Percentiles rank a stretch among this genome's conserved stretches.
Conservation (phyloP, 2,888 invertebrate species). For the Apamea sordens region DNA sequence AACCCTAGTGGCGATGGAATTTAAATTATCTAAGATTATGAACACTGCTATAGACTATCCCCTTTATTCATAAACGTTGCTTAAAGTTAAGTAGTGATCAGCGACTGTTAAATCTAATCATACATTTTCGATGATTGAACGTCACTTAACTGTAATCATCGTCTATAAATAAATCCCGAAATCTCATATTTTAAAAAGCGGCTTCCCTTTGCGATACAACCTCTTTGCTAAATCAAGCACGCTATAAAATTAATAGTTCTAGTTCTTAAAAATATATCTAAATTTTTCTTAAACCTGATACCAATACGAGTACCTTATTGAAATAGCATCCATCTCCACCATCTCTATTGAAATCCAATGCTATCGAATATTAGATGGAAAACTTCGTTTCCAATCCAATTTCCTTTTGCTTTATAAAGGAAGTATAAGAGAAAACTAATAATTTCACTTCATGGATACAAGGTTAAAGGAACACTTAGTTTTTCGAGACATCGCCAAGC, state of each 20-base stretch:
- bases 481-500: background rate
- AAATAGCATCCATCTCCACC: background rate
- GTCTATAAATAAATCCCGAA: too few species aligned
- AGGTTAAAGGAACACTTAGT: background rate
- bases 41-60: too few species aligned
- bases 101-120: too few species aligned
- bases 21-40: too few species aligned
- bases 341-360: constrained; percentile 1
- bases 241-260: background rate
- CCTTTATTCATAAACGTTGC: too few species aligned
- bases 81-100: too few species aligned
- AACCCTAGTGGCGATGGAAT: too few species aligned
- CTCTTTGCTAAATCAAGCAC: background rate
- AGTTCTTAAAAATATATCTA: too few species aligned
- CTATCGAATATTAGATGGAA: constrained; percentile 4
- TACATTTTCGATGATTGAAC: too few species aligned
- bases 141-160: too few species aligned
- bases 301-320: background rate
- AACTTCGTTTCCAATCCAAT: constrained; percentile 30
- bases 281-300: background rate
- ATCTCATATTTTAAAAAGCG: background rate
- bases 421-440: constrained; percentile 21
- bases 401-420: constrained; percentile 29
- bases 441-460: constrained; percentile 18
- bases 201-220: background rate